Evolutionary conservation across 37 sponge, comb jelly and placozoan genomes (phyloP), one percentile per base, ranked within the genome.

Genomic region (Agelas oroides): DNA sequence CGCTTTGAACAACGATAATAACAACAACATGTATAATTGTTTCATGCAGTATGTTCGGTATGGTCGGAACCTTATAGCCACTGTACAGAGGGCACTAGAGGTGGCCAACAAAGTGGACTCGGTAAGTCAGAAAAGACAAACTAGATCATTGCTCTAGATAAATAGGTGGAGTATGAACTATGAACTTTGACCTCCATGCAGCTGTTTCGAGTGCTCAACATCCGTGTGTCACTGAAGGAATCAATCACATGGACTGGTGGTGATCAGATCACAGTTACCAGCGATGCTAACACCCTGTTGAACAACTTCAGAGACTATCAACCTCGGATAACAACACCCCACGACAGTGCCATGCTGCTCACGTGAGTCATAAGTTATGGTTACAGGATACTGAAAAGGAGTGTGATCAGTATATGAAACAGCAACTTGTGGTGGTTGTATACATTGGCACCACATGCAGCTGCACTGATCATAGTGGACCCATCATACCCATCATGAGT

Each of bases 141-240:
- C 46, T 8, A 3, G 6, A 46, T 46, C 8, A 46, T 46, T 46
- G 6, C 8, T 46, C 6, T 46, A 8, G 6, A 46, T 8, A n/a
- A n/a, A 3, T 46, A 46, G 6, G 8, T 46, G 46, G 3, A 46
- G 6, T 46, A 12, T 46, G 46, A 46, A 46, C 6, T 46, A 46
- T 46, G 46, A 46, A 46, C 46, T 46, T 46, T 46, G 8, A 46
- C 46, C 46, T 46, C 46, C 46, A 53, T 24, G 17, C 27, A 52
- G 25, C 68, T 86, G 25, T 86, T 58, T 70, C 56, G 38, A 28
- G 27, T 33, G 38, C 31, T 78, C 17, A 61, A 56, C 12, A 60
- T 90, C 27, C 70, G 90, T 31, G 66, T 90, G 19, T 79, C 79
- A 13, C 59, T 90, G 57, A 60, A 79, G 20, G 70, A 79, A 27